Conservation (phyloP, 2,113 vertebrate genomes). For the Percina caprodes region DNA sequence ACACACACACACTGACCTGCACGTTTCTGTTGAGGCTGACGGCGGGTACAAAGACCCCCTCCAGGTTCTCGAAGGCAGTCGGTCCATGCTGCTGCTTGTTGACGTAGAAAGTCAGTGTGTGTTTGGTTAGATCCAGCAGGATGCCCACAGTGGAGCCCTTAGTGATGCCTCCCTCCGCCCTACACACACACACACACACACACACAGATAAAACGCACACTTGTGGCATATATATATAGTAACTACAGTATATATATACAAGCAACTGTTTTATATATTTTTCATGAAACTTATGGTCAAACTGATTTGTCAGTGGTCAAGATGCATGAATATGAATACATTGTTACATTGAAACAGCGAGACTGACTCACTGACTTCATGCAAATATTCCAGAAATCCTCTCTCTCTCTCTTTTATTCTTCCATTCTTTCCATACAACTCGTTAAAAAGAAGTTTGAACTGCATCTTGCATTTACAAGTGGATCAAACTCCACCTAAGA, state of each 20-base stretch:
- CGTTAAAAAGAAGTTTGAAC: neutral
- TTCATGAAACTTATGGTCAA: too few relatives aligned
- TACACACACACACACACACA: conserved; percentile 64
- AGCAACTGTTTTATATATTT: too few relatives aligned
- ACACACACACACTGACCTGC: conserved; percentile 88
- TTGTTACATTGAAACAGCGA: neutral
- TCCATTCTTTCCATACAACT: neutral
- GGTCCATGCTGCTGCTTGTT: conserved; percentile 97
- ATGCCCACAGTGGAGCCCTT: conserved; percentile 94
- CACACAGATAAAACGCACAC: neutral
- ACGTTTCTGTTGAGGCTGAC: conserved; percentile 98
- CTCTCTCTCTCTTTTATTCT: neutral
- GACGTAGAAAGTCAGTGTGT: conserved; percentile 94
- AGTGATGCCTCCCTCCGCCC: conserved; percentile 94
- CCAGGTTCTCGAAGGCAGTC: conserved; percentile 93
- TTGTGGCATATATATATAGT: too few relatives aligned
- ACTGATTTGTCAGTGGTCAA: too few relatives aligned
- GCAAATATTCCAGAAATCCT: too few relatives aligned
- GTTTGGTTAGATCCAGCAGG: conserved; percentile 94
- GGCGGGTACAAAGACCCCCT: conserved; percentile 96
- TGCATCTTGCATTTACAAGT: neutral
- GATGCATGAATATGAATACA: too few relatives aligned
- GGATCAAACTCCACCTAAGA: neutral
- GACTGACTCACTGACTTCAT: neutral
- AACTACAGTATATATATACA: too few relatives aligned